Percentiles rank a stretch among this genome's conserved stretches.
These are phyloP conservation scores for Lithobates pipiens DNA, from an alignment of 2,797 vertebrate species.

Conservation along the genomic window DNA sequence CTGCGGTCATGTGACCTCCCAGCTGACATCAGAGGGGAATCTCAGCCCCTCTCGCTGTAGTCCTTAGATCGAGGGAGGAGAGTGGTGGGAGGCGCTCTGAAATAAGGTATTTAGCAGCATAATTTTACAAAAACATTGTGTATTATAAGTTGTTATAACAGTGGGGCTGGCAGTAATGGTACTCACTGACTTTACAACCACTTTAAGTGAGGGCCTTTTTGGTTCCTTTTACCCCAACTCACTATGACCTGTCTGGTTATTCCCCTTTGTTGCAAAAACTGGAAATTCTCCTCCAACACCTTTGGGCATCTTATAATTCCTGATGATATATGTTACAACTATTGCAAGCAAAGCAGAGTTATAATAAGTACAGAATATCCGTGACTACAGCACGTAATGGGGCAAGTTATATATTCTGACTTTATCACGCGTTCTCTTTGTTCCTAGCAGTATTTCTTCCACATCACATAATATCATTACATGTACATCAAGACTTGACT, in stretches of 20 bases:
- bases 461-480: conserved; percentile 7
- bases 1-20: too few species aligned
- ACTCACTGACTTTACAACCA: too few species aligned
- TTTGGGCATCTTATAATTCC: not conserved
- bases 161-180: too few species aligned
- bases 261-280: not conserved
- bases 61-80: too few species aligned
- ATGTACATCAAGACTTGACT: not conserved
- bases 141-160: too few species aligned
- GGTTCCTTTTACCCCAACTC: too few species aligned
- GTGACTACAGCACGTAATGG: not conserved
- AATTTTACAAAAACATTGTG: too few species aligned
- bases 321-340: not conserved
- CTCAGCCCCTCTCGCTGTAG: too few species aligned
- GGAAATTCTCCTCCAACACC: not conserved
- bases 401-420: not conserved
- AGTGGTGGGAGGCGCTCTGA: too few species aligned
- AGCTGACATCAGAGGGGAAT: too few species aligned
- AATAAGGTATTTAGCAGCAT: too few species aligned
- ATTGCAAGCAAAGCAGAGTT: not conserved
- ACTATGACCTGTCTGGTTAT: not conserved
- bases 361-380: not conserved
- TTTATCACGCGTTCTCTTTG: not conserved
- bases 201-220: too few species aligned
- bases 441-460: not conserved